These are phyloP conservation scores for Alsophila aescularia DNA, from an alignment of 2,888 invertebrate genomes.

Conservation along the genomic window DNA sequence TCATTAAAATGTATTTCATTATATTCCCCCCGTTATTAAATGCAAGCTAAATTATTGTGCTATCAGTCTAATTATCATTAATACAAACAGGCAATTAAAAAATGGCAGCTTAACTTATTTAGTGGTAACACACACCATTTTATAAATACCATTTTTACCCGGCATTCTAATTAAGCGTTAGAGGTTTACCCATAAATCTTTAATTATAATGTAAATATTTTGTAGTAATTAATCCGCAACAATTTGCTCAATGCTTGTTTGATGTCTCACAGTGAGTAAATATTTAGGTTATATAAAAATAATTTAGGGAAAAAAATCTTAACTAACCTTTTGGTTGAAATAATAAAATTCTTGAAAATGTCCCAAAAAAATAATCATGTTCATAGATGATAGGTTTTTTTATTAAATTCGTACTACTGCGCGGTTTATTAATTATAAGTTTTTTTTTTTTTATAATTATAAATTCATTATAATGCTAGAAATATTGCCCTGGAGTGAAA, in stretches of 20 bases:
- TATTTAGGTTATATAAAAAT: conserved; percentile 33
- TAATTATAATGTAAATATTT: conserved; percentile 27
- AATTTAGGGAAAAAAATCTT: neutral
- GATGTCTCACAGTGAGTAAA: conserved; percentile 43
- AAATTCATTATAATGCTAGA: neutral
- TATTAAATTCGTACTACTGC: neutral
- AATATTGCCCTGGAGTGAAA: conserved; percentile 6
- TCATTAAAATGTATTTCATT: too few relatives aligned
- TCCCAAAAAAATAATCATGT: too few relatives aligned
- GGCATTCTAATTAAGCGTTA: neutral
- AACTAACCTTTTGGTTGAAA: neutral
- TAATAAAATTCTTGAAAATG: neutral
- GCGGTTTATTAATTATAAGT: conserved; percentile 1
- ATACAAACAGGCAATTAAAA: neutral
- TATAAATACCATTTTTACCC: neutral
- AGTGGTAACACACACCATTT: too few relatives aligned
- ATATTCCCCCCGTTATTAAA: too few relatives aligned
- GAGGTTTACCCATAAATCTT: neutral
- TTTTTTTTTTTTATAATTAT: neutral
- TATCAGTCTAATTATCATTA: too few relatives aligned
- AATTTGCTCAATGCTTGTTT: conserved; percentile 63
- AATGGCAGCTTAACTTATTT: neutral
- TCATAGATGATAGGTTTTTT: too few relatives aligned
- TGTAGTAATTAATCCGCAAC: conserved; percentile 9
- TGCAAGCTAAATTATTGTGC: neutral